Base-by-base conservation (phyloP, 2,113 vertebrate genomes). In the Ctenomys sociabilis region DNA sequence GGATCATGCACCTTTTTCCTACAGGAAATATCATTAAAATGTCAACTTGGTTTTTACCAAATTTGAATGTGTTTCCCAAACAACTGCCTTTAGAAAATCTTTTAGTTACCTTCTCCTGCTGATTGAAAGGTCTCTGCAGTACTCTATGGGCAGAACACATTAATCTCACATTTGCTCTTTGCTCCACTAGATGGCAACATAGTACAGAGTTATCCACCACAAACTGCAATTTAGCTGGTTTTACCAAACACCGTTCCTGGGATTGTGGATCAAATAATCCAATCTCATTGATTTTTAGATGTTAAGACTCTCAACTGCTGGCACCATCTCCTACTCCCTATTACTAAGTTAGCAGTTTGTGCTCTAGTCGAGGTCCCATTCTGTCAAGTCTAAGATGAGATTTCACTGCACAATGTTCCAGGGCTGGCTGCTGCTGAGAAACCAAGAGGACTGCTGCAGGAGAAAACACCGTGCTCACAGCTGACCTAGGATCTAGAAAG, bases 161-260 rank as follows among this genome's bases (percentile, higher is more conserved):
- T 86, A 10, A 75, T 85, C 49, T 75, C 88, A 63, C 95, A 61
- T 97, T 91, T 92, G 81, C 96, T 68, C 35, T 89, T 63, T 37
- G 64, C 59, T 92, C 97, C 98, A 97, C 98, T 97, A 98, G 98
- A 94, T 97, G 98, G 98, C 98, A 98, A 94, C 96, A 96, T 83
- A 93, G 93, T 64, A 97, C 96, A 97, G 89, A 83, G 14, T 97
- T 95, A 88, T 7, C 73, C 75, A 43, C n/a, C 32, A 43, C 77
- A 35, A 92, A 59, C 32, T 2, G 3, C 10, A 7, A 21, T 17
- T 21, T 1, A 26, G 61, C 28, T 0, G 28, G 64, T 68, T 81
- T 94, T 6, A 32, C 19, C 63, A 82, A 61, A 68, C 59, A 72
- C 57, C 22, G 21, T 43, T 92, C 72, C 86, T 49, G 49, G 54